Evolutionary conservation across 2,888 invertebrate species (phyloP), one percentile per base, ranked within the genome.

Genomic region (Eudasyphora cyanicolor): DNA sequence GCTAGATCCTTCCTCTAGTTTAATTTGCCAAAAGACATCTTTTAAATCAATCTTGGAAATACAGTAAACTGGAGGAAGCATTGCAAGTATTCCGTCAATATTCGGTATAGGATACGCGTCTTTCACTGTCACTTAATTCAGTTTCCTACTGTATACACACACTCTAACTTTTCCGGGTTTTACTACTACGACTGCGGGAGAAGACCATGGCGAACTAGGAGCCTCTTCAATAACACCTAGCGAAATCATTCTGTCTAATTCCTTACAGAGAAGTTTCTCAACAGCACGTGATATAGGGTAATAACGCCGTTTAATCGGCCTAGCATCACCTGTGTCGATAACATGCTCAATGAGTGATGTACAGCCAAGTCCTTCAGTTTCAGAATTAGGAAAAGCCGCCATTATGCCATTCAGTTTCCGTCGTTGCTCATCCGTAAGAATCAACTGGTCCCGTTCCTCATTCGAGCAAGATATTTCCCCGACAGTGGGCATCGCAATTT

Each of bases 211-310:
- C 4, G 49, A 49, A 49, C 49, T 49, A 6, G 69, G 69, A 2
- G 69, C 69, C n/a, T 70, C 49, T 17, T 70, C 69, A 10, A 70
- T 70, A 8, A 74, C 73, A 7, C 73, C 73, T 6, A 74, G 27
- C 1, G 60, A 24, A 6, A 60, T 6, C 73, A 74, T 74, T 12
- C 73, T 35, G 24, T 74, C 60, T 2, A 74, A 12, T 45, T 60
- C 73, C 2, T 10, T n/a, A 10, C 19, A n/a, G 3, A 42, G 19
- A 32, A 24, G 27, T 67, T 24, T 67, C 45, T 8, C n/a, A n/a
- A 45, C 27, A 17, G 45, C 67, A 17, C 45, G 67, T 38, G 73
- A 42, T 42, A 73, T 57, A 1, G 73, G 73, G 19, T 73, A 73
- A 14, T 73, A 38, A 6, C 73, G 54, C 27, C 57, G 57, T 14